phyloP scores from a whole-genome alignment of 2,113 vertebrate genomes.

The Corapipo altera region DNA sequence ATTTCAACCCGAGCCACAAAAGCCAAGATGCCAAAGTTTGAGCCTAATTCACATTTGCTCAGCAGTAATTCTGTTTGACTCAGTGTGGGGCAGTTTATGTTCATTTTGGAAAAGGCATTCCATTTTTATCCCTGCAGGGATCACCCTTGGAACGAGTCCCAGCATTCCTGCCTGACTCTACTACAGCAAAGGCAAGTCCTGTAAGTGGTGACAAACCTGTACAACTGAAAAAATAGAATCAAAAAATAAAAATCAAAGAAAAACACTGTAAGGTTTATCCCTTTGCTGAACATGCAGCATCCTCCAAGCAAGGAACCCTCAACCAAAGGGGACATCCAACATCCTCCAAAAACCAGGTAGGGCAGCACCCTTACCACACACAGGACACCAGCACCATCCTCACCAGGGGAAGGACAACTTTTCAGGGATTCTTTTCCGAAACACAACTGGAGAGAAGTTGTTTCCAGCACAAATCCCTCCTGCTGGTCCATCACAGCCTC shows the following conservation, averaged over 20 bases:
- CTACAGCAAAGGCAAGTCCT: background rate
- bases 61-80: background rate
- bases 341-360: background rate
- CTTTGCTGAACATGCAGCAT: fast-evolving
- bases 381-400: background rate
- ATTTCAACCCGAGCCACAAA: background rate
- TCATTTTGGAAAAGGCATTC: background rate
- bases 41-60: background rate
- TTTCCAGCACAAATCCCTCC: background rate
- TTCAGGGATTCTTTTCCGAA: background rate
- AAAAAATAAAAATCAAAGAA: background rate
- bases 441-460: background rate
- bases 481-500: background rate
- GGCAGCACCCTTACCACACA: background rate
- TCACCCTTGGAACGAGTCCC: background rate
- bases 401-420: background rate
- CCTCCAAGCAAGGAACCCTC: background rate
- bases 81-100: background rate
- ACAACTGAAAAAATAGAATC: background rate
- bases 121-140: background rate
- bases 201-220: fast-evolving
- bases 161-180: background rate
- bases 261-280: background rate
- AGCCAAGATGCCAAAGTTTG: background rate
- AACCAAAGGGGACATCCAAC: background rate